A percentile compares a stretch with the other conserved stretches of the same genome.
phyloP scores from a whole-genome alignment of 2,113 vertebrate species.

The Reinhardtius hippoglossoides region DNA sequence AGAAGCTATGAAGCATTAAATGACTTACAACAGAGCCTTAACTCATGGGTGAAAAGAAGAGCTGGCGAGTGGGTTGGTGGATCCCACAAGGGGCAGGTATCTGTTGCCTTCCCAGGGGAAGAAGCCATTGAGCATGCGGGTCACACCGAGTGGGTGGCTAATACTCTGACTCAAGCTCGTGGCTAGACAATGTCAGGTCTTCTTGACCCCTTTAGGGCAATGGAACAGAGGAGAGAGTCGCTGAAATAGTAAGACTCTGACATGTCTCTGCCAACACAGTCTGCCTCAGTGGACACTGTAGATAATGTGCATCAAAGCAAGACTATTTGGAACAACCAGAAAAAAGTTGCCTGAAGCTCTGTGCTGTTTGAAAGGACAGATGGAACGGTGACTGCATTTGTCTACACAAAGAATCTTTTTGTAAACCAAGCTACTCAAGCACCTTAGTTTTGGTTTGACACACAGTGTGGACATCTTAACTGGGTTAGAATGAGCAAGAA shows the following conservation, averaged over 20 bases:
- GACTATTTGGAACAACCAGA: constrained; percentile 33
- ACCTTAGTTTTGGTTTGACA: background rate
- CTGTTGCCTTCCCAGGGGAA: constrained; percentile 16
- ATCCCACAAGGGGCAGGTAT: background rate
- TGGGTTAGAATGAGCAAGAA: background rate
- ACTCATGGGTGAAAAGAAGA: constrained; percentile 13
- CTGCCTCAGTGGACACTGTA: constrained; percentile 56
- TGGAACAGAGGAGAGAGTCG: constrained; percentile 25
- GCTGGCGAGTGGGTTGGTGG: constrained; percentile 9
- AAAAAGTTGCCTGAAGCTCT: constrained; percentile 45
- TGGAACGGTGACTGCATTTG: constrained; percentile 21
- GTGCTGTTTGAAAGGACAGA: constrained; percentile 39
- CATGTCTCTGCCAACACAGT: constrained; percentile 50
- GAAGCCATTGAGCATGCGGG: constrained; percentile 3
- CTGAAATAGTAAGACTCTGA: constrained; percentile 53
- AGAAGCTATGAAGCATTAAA: constrained; percentile 24
- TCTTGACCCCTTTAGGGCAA: constrained; percentile 39
- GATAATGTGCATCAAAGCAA: constrained; percentile 63
- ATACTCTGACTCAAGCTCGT: constrained; percentile 53
- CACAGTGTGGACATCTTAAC: no score
- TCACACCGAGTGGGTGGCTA: constrained; percentile 56
- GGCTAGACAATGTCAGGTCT: constrained; percentile 51
- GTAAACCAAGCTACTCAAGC: constrained; percentile 9
- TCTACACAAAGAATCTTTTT: constrained; percentile 23
- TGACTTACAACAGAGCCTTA: constrained; percentile 11